A percentile compares a stretch with the other conserved stretches of the same genome.
Evolutionary conservation across 2,113 vertebrate genomes (phyloP).

Genomic region (Beaufortia kweichowensis): DNA sequence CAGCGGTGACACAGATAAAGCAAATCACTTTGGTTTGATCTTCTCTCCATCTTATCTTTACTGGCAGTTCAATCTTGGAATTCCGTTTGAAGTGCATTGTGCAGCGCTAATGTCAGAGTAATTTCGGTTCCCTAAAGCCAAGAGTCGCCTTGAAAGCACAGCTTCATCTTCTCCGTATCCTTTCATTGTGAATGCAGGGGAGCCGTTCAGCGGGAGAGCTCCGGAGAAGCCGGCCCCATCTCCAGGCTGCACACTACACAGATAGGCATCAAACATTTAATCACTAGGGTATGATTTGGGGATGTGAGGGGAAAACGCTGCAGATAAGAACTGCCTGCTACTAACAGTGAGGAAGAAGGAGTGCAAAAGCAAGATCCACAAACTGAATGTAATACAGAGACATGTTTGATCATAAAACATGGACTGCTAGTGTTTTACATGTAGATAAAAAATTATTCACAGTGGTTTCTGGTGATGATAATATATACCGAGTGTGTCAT

Average conservation of each 20-base stretch:
- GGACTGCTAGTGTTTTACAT: background rate
- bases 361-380: background rate
- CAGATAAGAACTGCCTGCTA: conserved; percentile 43
- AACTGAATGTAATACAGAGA: background rate
- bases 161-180: conserved; percentile 41
- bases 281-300: conserved; percentile 61
- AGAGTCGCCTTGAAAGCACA: conserved; percentile 48
- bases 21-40: conserved; percentile 56
- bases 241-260: conserved; percentile 48
- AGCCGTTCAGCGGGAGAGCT: conserved; percentile 37
- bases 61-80: conserved; percentile 57
- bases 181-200: conserved; percentile 52
- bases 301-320: conserved; percentile 59
- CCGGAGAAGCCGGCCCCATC: conserved; percentile 35
- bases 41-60: conserved; percentile 63
- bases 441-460: background rate
- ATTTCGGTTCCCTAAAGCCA: conserved; percentile 57
- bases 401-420: background rate
- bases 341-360: background rate
- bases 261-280: conserved; percentile 66
- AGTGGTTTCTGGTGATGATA: background rate
- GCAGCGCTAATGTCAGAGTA: conserved; percentile 56
- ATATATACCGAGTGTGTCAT: too few species aligned
- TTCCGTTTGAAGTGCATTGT: conserved; percentile 65
- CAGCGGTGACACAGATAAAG: conserved; percentile 54